Evolutionary conservation across 2,797 vertebrate genomes (phyloP), one percentile per base, ranked within the genome.

Genomic region (Trachurus trachurus): DNA sequence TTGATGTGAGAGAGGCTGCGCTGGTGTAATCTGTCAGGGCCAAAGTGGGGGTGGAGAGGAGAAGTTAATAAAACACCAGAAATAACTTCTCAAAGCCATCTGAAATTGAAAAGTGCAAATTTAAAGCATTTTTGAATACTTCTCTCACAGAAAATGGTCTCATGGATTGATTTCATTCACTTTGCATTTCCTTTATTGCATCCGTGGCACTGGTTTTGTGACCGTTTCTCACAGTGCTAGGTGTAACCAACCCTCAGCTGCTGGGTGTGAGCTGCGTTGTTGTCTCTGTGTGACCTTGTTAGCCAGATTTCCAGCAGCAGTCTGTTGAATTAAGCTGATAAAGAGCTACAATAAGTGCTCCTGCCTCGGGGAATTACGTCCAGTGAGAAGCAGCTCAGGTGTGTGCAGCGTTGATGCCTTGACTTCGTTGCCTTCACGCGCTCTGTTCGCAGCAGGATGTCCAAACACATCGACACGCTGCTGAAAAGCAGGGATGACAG

Each of bases 261-360:
- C 66, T 29, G 61, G 74, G 56, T 69, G 59, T 62, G 63, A 77
- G 53, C 56, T 34, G 64, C 22, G 69, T 56, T 71, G 16, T 71
- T 58, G 81, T 82, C 65, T 81, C 73, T 50, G 63, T 79, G 56
- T 91, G 92, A 93, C 94, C 92, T 93, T 92, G 93, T 86, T 57
- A 17, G 71, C 57, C 49, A 80, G 79, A 73, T 78, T 62, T 56
- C 49, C 66, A 34, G 87, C 85, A 80, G 78, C 82, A 74, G 78
- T 88, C 80, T 94, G 90, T 93, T 93, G 89, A 88, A 92, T 90
- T 93, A 94, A 92, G 93, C 92, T 93, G 94, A 95, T 95, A 94
- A 94, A 85, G 84, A 84, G 26, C 22, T 52, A 53, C 66, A 81
- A 68, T 91, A 92, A 84, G 81, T 80, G 82, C 81, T 77, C 19